Percentiles rank a stretch among this genome's conserved stretches.
Conservation (phyloP, 2,797 vertebrate species). For the Yasuhikotakia modesta region DNA sequence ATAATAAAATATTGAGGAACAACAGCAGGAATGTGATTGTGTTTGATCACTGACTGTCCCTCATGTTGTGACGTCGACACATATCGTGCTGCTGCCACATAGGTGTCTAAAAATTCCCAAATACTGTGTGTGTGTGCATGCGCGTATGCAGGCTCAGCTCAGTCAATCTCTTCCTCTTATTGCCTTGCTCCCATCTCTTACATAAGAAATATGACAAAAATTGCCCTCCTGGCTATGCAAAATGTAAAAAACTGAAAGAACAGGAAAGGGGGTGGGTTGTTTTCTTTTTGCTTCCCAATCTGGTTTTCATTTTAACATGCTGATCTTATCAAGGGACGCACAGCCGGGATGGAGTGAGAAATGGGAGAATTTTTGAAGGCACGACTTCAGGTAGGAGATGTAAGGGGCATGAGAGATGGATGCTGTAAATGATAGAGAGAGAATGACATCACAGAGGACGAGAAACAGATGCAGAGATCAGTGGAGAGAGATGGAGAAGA, state of each 20-base stretch:
- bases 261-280: background rate
- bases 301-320: slow-evolving; percentile 18
- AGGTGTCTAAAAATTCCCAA: background rate
- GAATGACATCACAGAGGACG: slow-evolving; percentile 28
- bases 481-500: slow-evolving; percentile 12
- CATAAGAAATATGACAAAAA: slow-evolving; percentile 68
- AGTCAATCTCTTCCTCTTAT: slow-evolving; percentile 42
- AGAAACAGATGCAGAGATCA: slow-evolving; percentile 33
- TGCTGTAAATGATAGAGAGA: slow-evolving; percentile 33
- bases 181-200: slow-evolving; percentile 37
- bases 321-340: slow-evolving; percentile 27
- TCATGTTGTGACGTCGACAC: background rate
- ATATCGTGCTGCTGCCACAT: background rate
- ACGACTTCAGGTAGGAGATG: slow-evolving; percentile 31
- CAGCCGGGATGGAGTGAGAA: slow-evolving; percentile 34
- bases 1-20: background rate
- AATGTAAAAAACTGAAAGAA: slow-evolving; percentile 24
- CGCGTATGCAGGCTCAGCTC: background rate
- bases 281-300: slow-evolving; percentile 2
- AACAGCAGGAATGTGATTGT: background rate
- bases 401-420: slow-evolving; percentile 9
- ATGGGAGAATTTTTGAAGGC: slow-evolving; percentile 28
- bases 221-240: slow-evolving; percentile 62
- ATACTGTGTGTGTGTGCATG: background rate
- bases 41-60: background rate